phyloP scores from a whole-genome alignment of 2,113 vertebrate genomes.

The Megalops atlanticus region DNA sequence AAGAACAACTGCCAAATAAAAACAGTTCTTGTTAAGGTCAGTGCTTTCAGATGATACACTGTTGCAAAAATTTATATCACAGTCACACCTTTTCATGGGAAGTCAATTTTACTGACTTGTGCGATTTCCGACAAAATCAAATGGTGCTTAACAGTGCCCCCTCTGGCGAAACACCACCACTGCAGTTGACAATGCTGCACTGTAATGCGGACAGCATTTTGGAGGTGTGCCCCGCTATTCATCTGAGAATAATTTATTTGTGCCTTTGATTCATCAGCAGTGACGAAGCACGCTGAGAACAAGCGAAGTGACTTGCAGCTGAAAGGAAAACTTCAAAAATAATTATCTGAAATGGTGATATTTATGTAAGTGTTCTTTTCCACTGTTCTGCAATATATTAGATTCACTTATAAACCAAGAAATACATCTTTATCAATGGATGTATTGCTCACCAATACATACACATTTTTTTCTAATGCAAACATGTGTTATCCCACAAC shows the following conservation, averaged over 20 bases:
- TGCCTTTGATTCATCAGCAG: neutral
- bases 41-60: neutral
- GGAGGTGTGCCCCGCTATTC: neutral
- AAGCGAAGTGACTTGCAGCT: no score
- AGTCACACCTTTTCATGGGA: neutral
- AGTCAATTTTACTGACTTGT: neutral
- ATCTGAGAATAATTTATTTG: neutral
- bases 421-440: no score
- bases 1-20: neutral
- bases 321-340: no score
- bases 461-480: no score
- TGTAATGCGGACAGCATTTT: neutral
- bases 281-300: neutral
- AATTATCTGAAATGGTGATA: neutral
- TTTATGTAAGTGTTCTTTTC: neutral
- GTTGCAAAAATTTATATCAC: neutral
- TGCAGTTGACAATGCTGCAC: neutral
- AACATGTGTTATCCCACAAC: no score
- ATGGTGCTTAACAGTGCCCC: conserved; percentile 41
- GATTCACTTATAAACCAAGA: no score
- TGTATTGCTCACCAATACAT: no score
- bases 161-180: conserved; percentile 8
- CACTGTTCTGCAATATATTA: neutral
- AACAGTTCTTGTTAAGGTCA: neutral
- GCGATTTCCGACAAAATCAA: neutral